Base-by-base conservation (phyloP, 2,888 invertebrate species). In the Euplagia quadripunctaria region DNA sequence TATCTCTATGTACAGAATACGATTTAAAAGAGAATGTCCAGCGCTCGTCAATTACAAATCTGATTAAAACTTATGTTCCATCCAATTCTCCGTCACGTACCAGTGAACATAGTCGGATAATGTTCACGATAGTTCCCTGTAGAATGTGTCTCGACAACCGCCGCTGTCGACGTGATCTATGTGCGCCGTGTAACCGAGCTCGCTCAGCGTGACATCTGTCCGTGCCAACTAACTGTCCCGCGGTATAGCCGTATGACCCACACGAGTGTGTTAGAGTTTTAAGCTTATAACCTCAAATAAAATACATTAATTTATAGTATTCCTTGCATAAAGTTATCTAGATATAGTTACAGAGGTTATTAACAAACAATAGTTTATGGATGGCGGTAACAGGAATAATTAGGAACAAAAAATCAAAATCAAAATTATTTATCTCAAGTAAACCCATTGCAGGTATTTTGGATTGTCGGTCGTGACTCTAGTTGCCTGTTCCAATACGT, bases 101-200 rank as follows among this genome's bases (percentile, higher is more conserved):
- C 12, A 4, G 58, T 58, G 61, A 31, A 20, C 8, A 12, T 52
- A 17, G 55, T 63, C 63, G 46, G 17, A 65, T 61, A 14, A 14
- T 61, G 61, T 61, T 14, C 71, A 55, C 58, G 55, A 66, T 58
- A 65, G 20, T 64, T 70, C 68, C 43, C 58, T 43, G 68, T 17
- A 20, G 43, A 61, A 31, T 16, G 58, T n/a, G 52, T 52, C 67
- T 67, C 51, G 41, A 11, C 43, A 31, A 31, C 31, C 31, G 31
- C 2, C 49, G 66, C 66, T 49, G 66, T 41, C 41, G 58, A 69
- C 69, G 68, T 52, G 67, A 67, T 41, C 31, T 9, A 66, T 49
- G 58, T 31, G 20, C 68, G 65, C 65, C 46, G 20, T 20, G 63
- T 14, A 41, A 63, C 64, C 64, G 46, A 14, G 65, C 49, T 66